Evolutionary conservation across 2,797 vertebrate species (phyloP), one percentile per base, ranked within the genome.

Genomic region (Sebastes hubbsi): DNA sequence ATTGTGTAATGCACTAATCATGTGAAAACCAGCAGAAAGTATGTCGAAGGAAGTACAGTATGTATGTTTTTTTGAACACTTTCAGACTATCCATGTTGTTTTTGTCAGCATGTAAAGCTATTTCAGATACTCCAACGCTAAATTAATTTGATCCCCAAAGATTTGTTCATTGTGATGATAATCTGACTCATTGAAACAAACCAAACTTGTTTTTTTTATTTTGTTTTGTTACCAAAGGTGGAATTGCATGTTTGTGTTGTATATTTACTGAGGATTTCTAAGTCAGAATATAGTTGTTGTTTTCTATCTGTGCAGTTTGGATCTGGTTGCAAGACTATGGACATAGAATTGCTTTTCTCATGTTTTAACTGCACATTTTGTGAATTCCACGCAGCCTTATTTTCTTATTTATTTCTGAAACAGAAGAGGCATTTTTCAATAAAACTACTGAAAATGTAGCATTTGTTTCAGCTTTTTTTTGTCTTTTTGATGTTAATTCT

Each of bases 381-480:
- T 99, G 98, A 99, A 99, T 98, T 99, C 98, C 97, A 97, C 97
- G 97, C 97, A 97, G 97, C 98, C 97, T 98, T 99, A 99, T 98
- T 98, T 99, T 97, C 96, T 96, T 99, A 99, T 99, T 99, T 99
- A 99, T 99, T 99, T 99, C 98, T 98, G 97, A 98, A 99, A 97
- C 96, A 97, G 97, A 99, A 98, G 98, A 99, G 98, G 98, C 98
- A 99, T 99, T 99, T 99, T 99, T 99, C 98, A 99, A 99, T 99
- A 99, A 99, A 99, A 99, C 99, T 99, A 99, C 99, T 99, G 99
- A 99, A 99, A 99, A 99, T 96, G 91, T 95, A 92, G 86, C 22
- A 62, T 30, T 71, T 85, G 87, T 88, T 81, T 86, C 79, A 64
- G 64, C 32, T 77, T 60, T 71, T 14, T 68, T 3, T 72, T 71